Evolutionary conservation across 2,888 invertebrate species (phyloP).

Genomic region (Polyommatus iphigenia): DNA sequence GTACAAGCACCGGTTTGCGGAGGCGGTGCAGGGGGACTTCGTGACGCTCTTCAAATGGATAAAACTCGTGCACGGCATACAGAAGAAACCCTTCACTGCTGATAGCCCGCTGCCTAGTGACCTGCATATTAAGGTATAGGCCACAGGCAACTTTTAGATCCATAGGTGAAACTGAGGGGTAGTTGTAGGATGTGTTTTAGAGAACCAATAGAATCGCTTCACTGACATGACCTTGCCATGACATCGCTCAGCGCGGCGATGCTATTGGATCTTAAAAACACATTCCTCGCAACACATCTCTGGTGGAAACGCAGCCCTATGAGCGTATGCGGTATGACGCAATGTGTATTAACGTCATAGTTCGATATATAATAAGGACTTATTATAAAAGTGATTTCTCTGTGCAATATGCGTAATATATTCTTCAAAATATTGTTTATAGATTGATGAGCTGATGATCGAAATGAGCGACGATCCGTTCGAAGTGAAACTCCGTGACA

Average conservation of each 20-base stretch:
- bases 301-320: too few species aligned
- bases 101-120: constrained; percentile 91
- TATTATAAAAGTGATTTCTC: neutral
- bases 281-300: too few species aligned
- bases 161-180: too few species aligned
- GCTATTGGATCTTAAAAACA: too few species aligned
- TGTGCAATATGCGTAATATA: neutral
- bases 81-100: constrained; percentile 84
- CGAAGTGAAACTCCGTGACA: constrained; percentile 96
- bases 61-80: constrained; percentile 88
- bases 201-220: too few species aligned
- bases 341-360: too few species aligned
- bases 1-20: constrained; percentile 92
- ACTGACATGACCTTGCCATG: too few species aligned
- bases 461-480: constrained; percentile 99
- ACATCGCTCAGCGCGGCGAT: too few species aligned
- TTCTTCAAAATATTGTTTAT: constrained; percentile 42
- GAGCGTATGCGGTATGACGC: too few species aligned
- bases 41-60: constrained; percentile 97
- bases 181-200: too few species aligned
- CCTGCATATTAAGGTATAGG: constrained; percentile 86
- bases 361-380: too few species aligned
- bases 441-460: constrained; percentile 92
- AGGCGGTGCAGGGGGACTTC: constrained; percentile 92
- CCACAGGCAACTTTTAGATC: too few species aligned